Base-by-base conservation (phyloP, 35 echinoderm and acorn worm genomes). In the Chiridota heheva region DNA sequence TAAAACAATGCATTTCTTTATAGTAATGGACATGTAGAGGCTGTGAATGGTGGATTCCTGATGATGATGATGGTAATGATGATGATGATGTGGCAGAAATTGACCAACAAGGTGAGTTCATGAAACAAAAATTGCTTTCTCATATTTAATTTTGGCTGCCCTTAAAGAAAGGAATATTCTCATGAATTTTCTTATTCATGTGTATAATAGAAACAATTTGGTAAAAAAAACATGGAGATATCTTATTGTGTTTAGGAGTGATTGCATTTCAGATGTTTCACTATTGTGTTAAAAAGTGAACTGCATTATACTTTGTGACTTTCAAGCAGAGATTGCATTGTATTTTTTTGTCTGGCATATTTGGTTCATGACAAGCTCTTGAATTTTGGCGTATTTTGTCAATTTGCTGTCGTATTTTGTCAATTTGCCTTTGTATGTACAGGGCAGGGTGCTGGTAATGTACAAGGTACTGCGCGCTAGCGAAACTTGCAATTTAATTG, bases 1-100 rank as follows among this genome's bases (percentile, higher is more conserved):
- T n/a, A n/a, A n/a, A n/a, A n/a, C n/a, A n/a, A n/a, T n/a, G n/a
- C n/a, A n/a, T n/a, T n/a, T n/a, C n/a, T n/a, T n/a, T n/a, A n/a
- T n/a, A n/a, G n/a, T 75, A 75, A 75, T 75, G 71, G 71, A 51
- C 41, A 48, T 26, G 16, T 48, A 75, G 56, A 6, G 20, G 32
- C 43, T 42, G 47, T 26, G 34, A 48, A 70, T 16, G 61, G 61
- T 64, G 16, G 12, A 0, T 28, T 15, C 13, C 25, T 61, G 58
- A 61, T 61, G 58, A n/a, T 61, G 58, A 8, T 61, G 58, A 15
- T 61, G 58, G 12, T 17, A 32, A 60, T 60, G 58, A 60, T 60
- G 4, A 60, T 60, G 58, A 60, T 60, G 57, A 60, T 53, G 48
- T 12, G 10, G 48, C 10, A 12, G 48, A 53, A 12, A n/a, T 27